A percentile compares a stretch with the other conserved stretches of the same genome.
These are phyloP conservation scores for Serinus canaria DNA, from an alignment of 2,113 vertebrate species.

Conservation along the genomic window DNA sequence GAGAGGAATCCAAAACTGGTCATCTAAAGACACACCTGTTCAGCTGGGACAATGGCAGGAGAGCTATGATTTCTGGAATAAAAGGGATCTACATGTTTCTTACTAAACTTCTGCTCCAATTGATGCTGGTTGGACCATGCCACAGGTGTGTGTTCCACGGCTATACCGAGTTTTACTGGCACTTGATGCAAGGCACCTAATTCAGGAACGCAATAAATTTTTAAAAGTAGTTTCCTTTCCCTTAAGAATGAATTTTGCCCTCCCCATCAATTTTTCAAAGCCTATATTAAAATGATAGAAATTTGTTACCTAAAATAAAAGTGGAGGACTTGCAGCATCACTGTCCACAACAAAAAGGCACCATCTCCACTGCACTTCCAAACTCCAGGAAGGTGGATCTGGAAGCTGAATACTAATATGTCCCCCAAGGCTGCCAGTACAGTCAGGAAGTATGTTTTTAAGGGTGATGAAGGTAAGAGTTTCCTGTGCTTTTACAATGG, in stretches of 20 bases:
- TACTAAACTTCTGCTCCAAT: background rate
- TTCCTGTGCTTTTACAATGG: background rate
- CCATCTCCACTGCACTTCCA: background rate
- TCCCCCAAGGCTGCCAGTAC: background rate
- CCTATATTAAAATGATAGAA: background rate
- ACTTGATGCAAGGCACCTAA: background rate
- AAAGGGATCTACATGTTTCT: background rate
- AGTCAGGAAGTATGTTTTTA: background rate
- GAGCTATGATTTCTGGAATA: background rate
- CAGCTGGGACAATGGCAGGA: background rate
- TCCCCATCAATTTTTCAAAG: background rate
- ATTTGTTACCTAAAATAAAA: background rate
- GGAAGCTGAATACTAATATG: background rate
- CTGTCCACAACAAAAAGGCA: background rate
- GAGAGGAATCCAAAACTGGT: background rate
- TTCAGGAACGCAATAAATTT: background rate
- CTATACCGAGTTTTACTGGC: background rate
- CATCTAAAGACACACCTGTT: background rate
- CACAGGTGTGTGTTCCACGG: background rate
- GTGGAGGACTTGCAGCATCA: background rate
- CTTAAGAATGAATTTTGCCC: background rate
- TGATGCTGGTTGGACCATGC: background rate
- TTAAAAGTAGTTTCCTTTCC: background rate
- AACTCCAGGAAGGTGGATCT: background rate
- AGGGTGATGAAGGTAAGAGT: background rate